Percentiles rank a stretch among this genome's conserved stretches.
Conservation (phyloP, 2,888 invertebrate genomes). For the Drosophila bunnanda region DNA sequence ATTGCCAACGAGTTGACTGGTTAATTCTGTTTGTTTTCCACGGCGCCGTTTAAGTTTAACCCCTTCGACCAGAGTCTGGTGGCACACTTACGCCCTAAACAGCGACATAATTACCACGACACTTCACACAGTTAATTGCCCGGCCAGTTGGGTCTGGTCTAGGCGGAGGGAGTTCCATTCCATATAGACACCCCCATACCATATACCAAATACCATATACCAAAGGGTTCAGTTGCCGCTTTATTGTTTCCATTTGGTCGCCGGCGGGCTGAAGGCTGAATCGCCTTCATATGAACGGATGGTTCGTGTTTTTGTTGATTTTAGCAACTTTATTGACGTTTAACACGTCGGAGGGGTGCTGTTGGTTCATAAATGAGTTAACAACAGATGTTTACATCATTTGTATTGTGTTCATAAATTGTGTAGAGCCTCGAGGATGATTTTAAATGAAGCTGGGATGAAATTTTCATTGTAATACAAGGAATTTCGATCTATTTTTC, state of each 20-base stretch:
- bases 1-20: slow-evolving; percentile 61
- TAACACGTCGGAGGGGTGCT: slow-evolving; percentile 68
- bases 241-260: slow-evolving; percentile 72
- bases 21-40: slow-evolving; percentile 74
- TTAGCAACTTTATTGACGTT: slow-evolving; percentile 78
- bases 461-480: neutral
- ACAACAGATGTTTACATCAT: slow-evolving; percentile 74
- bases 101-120: slow-evolving; percentile 58
- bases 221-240: slow-evolving; percentile 45
- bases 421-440: slow-evolving; percentile 9
- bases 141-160: slow-evolving; percentile 4
- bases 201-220: neutral
- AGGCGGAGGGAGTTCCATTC: neutral
- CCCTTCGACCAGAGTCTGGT: slow-evolving; percentile 26
- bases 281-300: slow-evolving; percentile 43
- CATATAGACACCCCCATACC: slow-evolving; percentile 21
- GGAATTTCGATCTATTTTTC: neutral
- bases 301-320: slow-evolving; percentile 66
- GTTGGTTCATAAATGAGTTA: slow-evolving; percentile 51
- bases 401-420: slow-evolving; percentile 54
- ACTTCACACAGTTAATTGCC: slow-evolving; percentile 66
- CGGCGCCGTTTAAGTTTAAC: slow-evolving; percentile 58
- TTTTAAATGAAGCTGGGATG: slow-evolving; percentile 1
- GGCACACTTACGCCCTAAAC: slow-evolving; percentile 55
- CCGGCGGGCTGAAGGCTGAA: slow-evolving; percentile 64